phyloP scores from a whole-genome alignment of 2,797 vertebrate species.

The Sebastes trivittatus region DNA sequence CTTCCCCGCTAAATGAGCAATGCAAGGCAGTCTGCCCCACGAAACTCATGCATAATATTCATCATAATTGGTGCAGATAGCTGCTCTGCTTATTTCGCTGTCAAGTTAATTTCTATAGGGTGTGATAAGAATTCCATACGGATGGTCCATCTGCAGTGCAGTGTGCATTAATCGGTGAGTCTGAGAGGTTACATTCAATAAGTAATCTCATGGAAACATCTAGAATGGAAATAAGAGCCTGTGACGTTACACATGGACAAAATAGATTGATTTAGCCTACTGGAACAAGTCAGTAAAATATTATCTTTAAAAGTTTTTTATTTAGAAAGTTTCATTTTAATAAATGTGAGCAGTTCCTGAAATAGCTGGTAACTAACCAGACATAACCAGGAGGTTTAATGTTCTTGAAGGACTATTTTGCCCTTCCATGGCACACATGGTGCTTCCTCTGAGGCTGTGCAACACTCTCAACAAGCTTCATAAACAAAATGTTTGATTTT shows the following conservation, averaged over 20 bases:
- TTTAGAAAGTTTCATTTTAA: background rate
- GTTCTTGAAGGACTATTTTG: background rate
- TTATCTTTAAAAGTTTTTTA: background rate
- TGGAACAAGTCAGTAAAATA: background rate
- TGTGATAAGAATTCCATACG: constrained; percentile 48
- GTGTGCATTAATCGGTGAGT: constrained; percentile 27
- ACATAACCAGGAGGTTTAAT: background rate
- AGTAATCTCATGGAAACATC: constrained; percentile 23
- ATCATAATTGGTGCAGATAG: constrained; percentile 58
- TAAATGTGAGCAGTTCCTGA: background rate
- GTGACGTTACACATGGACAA: background rate
- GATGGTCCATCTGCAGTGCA: constrained; percentile 50
- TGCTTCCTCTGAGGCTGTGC: background rate
- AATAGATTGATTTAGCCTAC: background rate
- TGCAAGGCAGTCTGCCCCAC: constrained; percentile 4
- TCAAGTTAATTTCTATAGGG: constrained; percentile 62
- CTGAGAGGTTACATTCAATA: constrained; percentile 15
- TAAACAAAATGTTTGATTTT: background rate
- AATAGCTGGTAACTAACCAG: background rate
- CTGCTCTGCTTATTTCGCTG: constrained; percentile 52
- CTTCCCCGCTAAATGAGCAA: constrained; percentile 36
- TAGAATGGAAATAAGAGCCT: background rate
- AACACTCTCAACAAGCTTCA: background rate
- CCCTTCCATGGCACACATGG: background rate
- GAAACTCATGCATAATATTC: constrained; percentile 64